Base-by-base conservation (phyloP, 1,140 invertebrate genomes). In the Zelostemma sp. region DNA sequence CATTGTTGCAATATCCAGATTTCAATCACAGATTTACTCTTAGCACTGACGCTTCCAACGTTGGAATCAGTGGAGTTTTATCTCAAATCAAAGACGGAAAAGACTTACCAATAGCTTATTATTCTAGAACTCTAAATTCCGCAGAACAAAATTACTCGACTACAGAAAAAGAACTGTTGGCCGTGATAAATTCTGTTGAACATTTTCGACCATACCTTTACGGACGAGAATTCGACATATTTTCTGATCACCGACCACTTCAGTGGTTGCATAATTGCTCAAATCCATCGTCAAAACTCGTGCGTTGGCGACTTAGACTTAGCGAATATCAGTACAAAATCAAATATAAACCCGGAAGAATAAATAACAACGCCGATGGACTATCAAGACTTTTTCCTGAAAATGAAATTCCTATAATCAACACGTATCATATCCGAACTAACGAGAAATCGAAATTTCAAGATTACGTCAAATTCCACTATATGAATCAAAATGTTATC, bases 311-410 rank as follows among this genome's bases (percentile, higher is more conserved):
- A 25, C 35, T 82, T 1, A 67, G 74, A 74, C 47, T 85, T n/a
- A 55, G 66, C n/a, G 81, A 86, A 57, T 88, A 82, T 72, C 63
- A 84, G 18, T 87, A 83, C 65, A 62, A 82, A 53, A 83, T 89
- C 1, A 43, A 68, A 19, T 85, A 87, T 51, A 85, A 81, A 76
- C 73, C 68, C 5, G 82, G 83, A 6, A 75, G 68, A 68, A 53
- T 60, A 12, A 86, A 86, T 60, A 62, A 57, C 6, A 81, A 80
- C 11, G 82, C 81, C 1, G 85, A 86, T 60, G 76, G 74, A 6
- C 50, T 85, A 46, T 84, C 78, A 11, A 62, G 77, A 31, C 21
- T 25, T 25, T 25, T 25, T 25, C 8, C 8, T 25, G 21, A 25
- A 4, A 25, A 25, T 17, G 16, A 18, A 14, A 9, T 16, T 4